phyloP scores from a whole-genome alignment of 2,797 vertebrate species.

The Sciaenops ocellatus region DNA sequence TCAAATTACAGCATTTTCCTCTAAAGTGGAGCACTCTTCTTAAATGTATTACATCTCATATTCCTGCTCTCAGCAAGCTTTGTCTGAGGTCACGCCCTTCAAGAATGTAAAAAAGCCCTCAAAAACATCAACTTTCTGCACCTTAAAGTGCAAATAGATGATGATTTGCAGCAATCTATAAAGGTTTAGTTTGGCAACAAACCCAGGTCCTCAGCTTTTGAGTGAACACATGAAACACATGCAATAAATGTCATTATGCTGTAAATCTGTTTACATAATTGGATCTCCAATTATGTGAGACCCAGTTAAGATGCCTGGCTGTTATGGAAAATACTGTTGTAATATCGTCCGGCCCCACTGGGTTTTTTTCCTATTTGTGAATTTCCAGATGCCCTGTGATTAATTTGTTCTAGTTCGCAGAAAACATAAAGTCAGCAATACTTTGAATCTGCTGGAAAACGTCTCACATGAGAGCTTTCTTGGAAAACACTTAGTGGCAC shows the following conservation, averaged over 20 bases:
- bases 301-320: neutral
- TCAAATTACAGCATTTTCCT: slow-evolving; percentile 47
- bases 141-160: slow-evolving; percentile 18
- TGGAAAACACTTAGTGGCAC: slow-evolving; percentile 65
- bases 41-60: slow-evolving; percentile 43
- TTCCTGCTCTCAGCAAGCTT: slow-evolving; percentile 33
- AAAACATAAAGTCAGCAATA: slow-evolving; percentile 52
- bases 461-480: slow-evolving; percentile 59
- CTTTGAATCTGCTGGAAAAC: slow-evolving; percentile 49
- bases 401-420: slow-evolving; percentile 52
- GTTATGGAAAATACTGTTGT: slow-evolving; percentile 4
- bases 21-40: slow-evolving; percentile 46
- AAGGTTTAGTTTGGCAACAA: neutral
- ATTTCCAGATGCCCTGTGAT: slow-evolving; percentile 51
- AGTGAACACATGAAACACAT: neutral
- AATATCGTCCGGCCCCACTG: neutral
- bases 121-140: slow-evolving; percentile 23
- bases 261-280: neutral
- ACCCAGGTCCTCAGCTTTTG: neutral
- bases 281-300: neutral
- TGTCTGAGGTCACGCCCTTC: slow-evolving; percentile 31
- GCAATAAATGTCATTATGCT: neutral
- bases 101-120: slow-evolving; percentile 19
- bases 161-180: neutral
- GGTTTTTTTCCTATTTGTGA: slow-evolving; percentile 17